Percentiles rank a stretch among this genome's conserved stretches.
Conservation (phyloP, 2,888 invertebrate species). For the Hemistola chrysoprasaria region DNA sequence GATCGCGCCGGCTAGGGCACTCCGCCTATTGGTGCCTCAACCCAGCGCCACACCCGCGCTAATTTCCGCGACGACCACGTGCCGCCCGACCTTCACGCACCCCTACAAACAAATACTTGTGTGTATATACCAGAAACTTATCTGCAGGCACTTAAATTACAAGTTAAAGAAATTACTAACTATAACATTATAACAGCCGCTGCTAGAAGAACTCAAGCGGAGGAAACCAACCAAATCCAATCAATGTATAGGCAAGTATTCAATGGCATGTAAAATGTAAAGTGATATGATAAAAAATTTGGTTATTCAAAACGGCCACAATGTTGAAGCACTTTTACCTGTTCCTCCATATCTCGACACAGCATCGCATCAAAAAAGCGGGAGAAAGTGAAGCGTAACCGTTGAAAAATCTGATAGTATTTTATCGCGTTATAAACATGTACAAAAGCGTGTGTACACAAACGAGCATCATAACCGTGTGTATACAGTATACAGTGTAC, state of each 20-base stretch:
- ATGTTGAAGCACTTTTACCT: background rate
- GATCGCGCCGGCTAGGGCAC: slow-evolving; percentile 46
- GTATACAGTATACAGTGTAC: slow-evolving; percentile 33
- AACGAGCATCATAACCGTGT: slow-evolving; percentile 44
- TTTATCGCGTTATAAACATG: slow-evolving; percentile 35
- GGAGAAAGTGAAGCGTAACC: slow-evolving; percentile 14
- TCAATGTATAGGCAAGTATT: too few species aligned
- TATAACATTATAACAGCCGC: too few species aligned
- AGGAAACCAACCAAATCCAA: too few species aligned
- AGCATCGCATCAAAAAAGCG: slow-evolving; percentile 8
- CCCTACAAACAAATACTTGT: slow-evolving; percentile 36
- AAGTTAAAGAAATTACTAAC: too few species aligned
- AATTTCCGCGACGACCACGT: slow-evolving; percentile 57
- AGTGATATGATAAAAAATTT: too few species aligned
- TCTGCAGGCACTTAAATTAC: too few species aligned
- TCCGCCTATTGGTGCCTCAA: slow-evolving; percentile 40
- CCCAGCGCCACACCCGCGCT: slow-evolving; percentile 42
- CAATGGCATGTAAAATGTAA: too few species aligned
- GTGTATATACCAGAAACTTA: slow-evolving; percentile 11
- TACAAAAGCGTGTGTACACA: slow-evolving; percentile 33
- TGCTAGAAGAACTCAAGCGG: too few species aligned
- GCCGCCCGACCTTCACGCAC: slow-evolving; percentile 56
- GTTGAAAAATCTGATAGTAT: slow-evolving; percentile 31
- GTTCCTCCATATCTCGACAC: slow-evolving; percentile 1
- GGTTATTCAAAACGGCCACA: background rate